phyloP scores from a whole-genome alignment of 2,797 vertebrate genomes.

The Hippopotamyrus pictus region DNA sequence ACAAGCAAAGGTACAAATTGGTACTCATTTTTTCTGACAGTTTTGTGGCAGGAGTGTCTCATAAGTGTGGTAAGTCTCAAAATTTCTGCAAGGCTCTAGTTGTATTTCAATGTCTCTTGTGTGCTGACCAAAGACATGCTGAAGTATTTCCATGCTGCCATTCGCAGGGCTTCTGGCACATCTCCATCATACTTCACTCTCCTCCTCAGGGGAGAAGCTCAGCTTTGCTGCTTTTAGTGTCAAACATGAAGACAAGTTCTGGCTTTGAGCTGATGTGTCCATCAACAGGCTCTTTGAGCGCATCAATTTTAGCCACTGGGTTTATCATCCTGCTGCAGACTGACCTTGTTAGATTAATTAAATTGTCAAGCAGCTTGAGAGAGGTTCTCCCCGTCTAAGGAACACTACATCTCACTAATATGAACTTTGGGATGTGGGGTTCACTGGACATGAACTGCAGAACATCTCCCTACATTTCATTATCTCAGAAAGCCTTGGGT shows the following conservation, averaged over 20 bases:
- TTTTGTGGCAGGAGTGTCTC: not conserved
- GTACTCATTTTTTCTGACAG: not conserved
- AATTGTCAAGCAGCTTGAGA: not conserved
- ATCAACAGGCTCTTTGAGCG: not conserved
- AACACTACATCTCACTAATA: not conserved
- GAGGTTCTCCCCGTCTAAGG: not conserved
- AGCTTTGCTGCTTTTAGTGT: not conserved
- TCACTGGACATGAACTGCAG: not conserved
- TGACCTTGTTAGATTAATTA: not conserved
- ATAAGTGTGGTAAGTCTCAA: not conserved
- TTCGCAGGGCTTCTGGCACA: not conserved
- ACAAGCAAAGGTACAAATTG: not conserved
- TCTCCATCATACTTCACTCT: not conserved
- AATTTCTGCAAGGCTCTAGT: not conserved
- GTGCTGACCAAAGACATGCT: not conserved
- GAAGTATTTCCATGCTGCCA: not conserved
- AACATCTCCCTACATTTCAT: not conserved
- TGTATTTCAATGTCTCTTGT: not conserved
- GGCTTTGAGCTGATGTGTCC: not conserved
- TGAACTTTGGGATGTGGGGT: not conserved
- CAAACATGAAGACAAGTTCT: not conserved
- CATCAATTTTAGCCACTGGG: not conserved
- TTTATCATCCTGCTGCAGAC: not conserved
- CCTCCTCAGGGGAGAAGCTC: not conserved
- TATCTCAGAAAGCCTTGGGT: not conserved